Percentiles rank a stretch among this genome's conserved stretches.
phyloP scores from a whole-genome alignment of 2,113 vertebrate genomes.

The Cyanocitta stelleri region DNA sequence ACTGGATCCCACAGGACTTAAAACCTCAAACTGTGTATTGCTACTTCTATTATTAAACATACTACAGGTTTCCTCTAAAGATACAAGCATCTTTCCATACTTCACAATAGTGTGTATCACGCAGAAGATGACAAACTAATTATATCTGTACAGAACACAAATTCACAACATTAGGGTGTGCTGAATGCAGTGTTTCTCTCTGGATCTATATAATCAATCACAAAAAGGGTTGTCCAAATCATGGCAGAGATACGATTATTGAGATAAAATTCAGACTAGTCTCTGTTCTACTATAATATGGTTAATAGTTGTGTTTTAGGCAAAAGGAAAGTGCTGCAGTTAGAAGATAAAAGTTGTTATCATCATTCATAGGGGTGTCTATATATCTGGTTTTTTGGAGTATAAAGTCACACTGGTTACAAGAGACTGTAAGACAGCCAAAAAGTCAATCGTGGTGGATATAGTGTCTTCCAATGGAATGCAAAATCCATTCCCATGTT shows the following conservation, averaged over 20 bases:
- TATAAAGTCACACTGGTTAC: neutral
- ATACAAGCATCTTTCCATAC: neutral
- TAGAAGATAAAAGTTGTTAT: neutral
- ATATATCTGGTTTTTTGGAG: neutral
- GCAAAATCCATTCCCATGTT: neutral
- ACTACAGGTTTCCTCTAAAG: neutral
- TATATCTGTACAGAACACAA: neutral
- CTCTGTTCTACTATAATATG: neutral
- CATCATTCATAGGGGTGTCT: neutral
- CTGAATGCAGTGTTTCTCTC: neutral
- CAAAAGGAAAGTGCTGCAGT: neutral
- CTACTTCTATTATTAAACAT: neutral
- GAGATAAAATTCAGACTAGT: neutral
- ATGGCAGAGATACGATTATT: neutral
- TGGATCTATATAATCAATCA: neutral
- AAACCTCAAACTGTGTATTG: neutral
- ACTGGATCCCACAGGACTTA: neutral
- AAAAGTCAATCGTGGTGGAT: neutral
- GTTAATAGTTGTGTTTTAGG: neutral
- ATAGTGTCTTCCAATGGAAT: neutral
- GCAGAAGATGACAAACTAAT: neutral
- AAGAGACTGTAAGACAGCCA: neutral
- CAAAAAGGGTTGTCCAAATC: neutral
- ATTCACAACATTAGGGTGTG: neutral
- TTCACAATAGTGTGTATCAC: neutral